These are phyloP conservation scores for Napeogenes inachia DNA, from an alignment of 2,888 invertebrate species.

Conservation along the genomic window DNA sequence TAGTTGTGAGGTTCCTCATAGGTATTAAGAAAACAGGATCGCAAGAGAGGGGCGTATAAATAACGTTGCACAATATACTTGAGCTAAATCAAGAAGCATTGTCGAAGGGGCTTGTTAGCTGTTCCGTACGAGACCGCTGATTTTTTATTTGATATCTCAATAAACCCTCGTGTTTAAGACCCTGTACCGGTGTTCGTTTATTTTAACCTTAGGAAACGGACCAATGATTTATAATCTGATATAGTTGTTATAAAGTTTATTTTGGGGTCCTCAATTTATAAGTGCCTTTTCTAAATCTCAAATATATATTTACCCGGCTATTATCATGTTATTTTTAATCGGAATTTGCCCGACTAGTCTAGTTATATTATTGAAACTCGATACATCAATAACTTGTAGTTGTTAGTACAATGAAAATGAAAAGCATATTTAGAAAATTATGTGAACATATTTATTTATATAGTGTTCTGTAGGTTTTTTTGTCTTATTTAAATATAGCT, in stretches of 20 bases:
- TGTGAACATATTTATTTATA: too few relatives aligned
- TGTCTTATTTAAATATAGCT: not conserved
- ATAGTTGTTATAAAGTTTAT: constrained; percentile 42
- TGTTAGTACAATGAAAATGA: too few relatives aligned
- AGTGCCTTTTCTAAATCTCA: not conserved
- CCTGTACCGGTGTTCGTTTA: constrained; percentile 52
- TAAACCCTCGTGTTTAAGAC: constrained; percentile 60
- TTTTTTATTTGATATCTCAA: constrained; percentile 78
- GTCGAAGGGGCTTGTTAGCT: constrained; percentile 69
- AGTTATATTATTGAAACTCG: not conserved
- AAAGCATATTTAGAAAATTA: too few relatives aligned
- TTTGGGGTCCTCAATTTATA: constrained; percentile 40
- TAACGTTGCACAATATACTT: constrained; percentile 73
- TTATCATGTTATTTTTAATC: too few relatives aligned
- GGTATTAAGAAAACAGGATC: constrained; percentile 44
- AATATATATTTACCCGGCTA: too few relatives aligned
- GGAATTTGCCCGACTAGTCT: too few relatives aligned
- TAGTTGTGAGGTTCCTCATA: constrained; percentile 30
- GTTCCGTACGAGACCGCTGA: constrained; percentile 65
- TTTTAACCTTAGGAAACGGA: constrained; percentile 44
- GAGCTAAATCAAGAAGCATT: constrained; percentile 74
- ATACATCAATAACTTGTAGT: too few relatives aligned
- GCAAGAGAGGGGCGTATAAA: constrained; percentile 64
- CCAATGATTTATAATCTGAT: constrained; percentile 63
- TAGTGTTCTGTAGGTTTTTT: not conserved